A percentile compares a stretch with the other conserved stretches of the same genome.
Evolutionary conservation across 2,888 invertebrate species (phyloP).

Genomic region (Aspidapion aeneum): DNA sequence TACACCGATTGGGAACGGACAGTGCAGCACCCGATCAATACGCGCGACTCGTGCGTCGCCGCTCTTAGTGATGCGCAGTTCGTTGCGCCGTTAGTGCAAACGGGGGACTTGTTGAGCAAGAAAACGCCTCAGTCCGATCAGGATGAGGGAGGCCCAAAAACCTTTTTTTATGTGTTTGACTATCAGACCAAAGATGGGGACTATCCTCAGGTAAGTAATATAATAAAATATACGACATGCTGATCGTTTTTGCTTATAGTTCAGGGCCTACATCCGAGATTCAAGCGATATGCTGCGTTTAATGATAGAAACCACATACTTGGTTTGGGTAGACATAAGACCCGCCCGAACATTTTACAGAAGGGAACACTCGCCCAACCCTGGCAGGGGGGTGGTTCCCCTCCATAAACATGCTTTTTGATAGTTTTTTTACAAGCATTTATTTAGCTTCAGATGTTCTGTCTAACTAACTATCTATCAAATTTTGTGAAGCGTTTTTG

Average conservation of each 20-base stretch:
- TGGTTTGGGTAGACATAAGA: too few relatives aligned
- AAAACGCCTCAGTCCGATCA: slow-evolving; percentile 59
- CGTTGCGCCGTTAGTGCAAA: slow-evolving; percentile 85
- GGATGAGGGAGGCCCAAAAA: slow-evolving; percentile 65
- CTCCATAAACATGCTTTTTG: too few relatives aligned
- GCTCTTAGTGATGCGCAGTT: slow-evolving; percentile 93
- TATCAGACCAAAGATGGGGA: slow-evolving; percentile 89
- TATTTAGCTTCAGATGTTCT: too few relatives aligned
- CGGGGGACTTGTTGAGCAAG: slow-evolving; percentile 75
- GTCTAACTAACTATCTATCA: too few relatives aligned
- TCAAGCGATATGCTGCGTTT: too few relatives aligned
- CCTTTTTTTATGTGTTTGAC: slow-evolving; percentile 88
- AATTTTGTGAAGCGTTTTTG: too few relatives aligned
- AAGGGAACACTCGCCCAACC: too few relatives aligned
- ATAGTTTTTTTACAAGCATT: too few relatives aligned
- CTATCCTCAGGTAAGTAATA: slow-evolving; percentile 70
- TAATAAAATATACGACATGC: background rate
- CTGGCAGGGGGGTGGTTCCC: too few relatives aligned
- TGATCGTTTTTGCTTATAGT: background rate
- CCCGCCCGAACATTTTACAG: too few relatives aligned
- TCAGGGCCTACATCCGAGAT: too few relatives aligned
- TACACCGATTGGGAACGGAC: slow-evolving; percentile 98
- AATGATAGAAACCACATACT: too few relatives aligned
- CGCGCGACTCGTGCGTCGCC: slow-evolving; percentile 84
- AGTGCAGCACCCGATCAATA: slow-evolving; percentile 84